These are phyloP conservation scores for Bovichtus diacanthus DNA, from an alignment of 2,797 vertebrate species.

Conservation along the genomic window DNA sequence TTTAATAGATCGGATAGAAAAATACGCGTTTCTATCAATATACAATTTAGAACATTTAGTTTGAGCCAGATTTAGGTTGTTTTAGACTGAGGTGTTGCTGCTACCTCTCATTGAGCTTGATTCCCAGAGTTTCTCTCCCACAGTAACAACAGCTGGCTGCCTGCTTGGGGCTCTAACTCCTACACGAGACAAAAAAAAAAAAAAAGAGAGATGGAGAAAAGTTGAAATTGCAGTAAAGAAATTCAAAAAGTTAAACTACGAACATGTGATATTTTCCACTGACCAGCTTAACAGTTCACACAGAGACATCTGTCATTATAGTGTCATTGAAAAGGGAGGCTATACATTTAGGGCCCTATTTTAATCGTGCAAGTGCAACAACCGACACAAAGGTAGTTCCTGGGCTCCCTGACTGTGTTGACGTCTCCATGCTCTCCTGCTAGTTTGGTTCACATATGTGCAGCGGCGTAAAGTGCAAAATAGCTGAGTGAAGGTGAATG, in stretches of 20 bases:
- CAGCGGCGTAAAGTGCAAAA: too few species aligned
- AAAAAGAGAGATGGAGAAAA: neutral
- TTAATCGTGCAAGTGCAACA: too few species aligned
- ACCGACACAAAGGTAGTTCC: too few species aligned
- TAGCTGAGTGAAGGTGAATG: too few species aligned
- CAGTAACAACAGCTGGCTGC: slow-evolving; percentile 88
- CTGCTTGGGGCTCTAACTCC: slow-evolving; percentile 92
- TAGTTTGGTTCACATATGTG: too few species aligned
- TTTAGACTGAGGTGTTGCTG: too few species aligned
- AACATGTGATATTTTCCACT: neutral
- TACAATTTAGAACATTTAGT: neutral
- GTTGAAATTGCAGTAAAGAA: neutral
- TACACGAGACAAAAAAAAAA: slow-evolving; percentile 32
- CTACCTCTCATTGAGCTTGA: slow-evolving; percentile 52
- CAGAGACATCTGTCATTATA: too few species aligned
- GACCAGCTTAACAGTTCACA: neutral
- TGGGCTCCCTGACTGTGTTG: too few species aligned
- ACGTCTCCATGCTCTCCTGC: too few species aligned
- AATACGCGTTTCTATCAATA: neutral
- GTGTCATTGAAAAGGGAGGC: too few species aligned
- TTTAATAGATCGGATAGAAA: neutral
- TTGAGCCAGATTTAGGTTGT: neutral
- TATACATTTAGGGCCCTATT: too few species aligned
- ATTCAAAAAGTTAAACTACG: neutral
- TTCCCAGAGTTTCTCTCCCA: slow-evolving; percentile 85